Evolutionary conservation across 2,888 invertebrate genomes (phyloP).

Genomic region (Sesamia inferens): DNA sequence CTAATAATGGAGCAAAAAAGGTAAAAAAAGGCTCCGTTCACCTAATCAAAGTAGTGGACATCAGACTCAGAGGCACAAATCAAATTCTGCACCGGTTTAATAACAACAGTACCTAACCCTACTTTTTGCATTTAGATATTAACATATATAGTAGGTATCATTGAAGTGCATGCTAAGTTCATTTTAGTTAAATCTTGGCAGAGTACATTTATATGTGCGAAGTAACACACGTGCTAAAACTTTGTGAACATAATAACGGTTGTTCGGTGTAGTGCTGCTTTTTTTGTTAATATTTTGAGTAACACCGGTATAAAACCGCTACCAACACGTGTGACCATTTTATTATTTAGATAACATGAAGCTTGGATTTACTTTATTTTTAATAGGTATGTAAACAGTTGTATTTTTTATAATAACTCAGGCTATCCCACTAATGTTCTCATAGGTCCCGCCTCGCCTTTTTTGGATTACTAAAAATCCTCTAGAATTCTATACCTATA

Average conservation of each 20-base stretch:
- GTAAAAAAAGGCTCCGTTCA: conserved; percentile 74
- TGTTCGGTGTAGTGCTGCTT: conserved; percentile 36
- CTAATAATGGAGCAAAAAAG: conserved; percentile 73
- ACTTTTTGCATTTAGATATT: conserved; percentile 77
- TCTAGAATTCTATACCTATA: not conserved
- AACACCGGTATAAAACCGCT: conserved; percentile 26
- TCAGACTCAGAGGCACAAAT: conserved; percentile 48
- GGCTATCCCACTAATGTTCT: not conserved
- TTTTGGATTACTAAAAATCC: not conserved
- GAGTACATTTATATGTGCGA: conserved; percentile 66
- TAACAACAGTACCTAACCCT: conserved; percentile 66
- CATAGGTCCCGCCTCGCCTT: not conserved
- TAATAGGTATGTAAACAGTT: conserved; percentile 63
- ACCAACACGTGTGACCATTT: conserved; percentile 26
- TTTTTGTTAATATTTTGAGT: conserved; percentile 25
- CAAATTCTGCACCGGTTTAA: conserved; percentile 52
- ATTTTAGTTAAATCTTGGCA: conserved; percentile 75
- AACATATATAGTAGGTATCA: conserved; percentile 71
- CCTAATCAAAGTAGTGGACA: conserved; percentile 65
- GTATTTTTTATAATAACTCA: not conserved
- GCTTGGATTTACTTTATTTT: conserved; percentile 56
- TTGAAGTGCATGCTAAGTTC: conserved; percentile 78
- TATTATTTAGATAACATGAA: conserved; percentile 56
- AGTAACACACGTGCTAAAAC: conserved; percentile 58
- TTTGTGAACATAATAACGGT: conserved; percentile 45